Base-by-base conservation (phyloP, 1,140 invertebrate genomes). In the Drosophila bifasciata region DNA sequence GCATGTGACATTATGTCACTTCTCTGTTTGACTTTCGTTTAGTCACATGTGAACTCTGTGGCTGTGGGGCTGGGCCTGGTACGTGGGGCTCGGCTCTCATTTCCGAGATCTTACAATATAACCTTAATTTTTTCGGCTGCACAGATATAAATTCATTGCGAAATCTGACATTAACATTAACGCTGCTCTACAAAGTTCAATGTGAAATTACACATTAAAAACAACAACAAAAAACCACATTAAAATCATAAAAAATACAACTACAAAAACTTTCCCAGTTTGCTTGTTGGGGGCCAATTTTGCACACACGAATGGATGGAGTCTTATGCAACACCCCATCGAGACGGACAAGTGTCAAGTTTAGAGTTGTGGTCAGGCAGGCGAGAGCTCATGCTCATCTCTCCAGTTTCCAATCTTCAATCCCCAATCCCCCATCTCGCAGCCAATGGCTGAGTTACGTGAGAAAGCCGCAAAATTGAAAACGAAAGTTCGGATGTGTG, bases 311-410 rank as follows among this genome's bases (percentile, higher is more conserved):
- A 60, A 49, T 39, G 28, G 51, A 36, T 36, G 32, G 32, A 36
- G 32, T 13, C 25, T 83, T 83, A 66, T 46, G 79, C 64, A 83
- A 83, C 11, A 36, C 41, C 19, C 23, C 28, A 23, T 41, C 32
- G 23, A 46, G 69, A 70, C 48, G 46, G 43, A 73, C 73, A 83
- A 61, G 62, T 83, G 78, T 80, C 78, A 80, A 81, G 67, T 66
- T 63, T 76, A 45, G 58, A 59, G 61, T 40, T 69, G 66, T 68
- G 66, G 66, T 68, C 66, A 69, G 63, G 41, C 50, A 16, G 66
- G 49, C n/a, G n/a, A n/a, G n/a, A n/a, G n/a, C n/a, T n/a, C n/a
- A n/a, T n/a, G n/a, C 64, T 45, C 64, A 55, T 46, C 61, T 51
- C 61, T 43, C 15, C n/a, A n/a, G n/a, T n/a, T 44, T 62, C 32